Conservation (phyloP, 2,113 vertebrate genomes). For the Gnathochromis pfefferi region DNA sequence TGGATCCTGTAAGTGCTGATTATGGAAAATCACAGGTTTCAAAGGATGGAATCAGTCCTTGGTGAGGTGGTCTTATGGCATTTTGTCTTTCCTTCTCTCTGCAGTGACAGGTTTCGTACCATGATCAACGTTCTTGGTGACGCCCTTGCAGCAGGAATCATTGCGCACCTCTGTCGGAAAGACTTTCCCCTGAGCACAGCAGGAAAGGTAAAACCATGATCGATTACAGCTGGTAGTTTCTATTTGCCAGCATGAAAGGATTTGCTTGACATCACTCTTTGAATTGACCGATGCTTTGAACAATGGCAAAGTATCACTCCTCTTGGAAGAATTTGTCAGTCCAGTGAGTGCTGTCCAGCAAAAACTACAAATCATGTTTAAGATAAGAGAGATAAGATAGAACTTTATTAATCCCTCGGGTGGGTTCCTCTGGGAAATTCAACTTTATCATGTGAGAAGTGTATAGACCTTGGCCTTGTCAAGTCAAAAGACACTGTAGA, state of each 20-base stretch:
- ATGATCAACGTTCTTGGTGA: constrained; percentile 84
- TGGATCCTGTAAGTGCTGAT: constrained; percentile 76
- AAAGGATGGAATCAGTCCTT: not conserved
- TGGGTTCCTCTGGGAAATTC: too few species aligned
- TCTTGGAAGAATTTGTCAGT: not conserved
- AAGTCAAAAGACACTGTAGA: not conserved
- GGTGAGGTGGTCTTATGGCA: not conserved
- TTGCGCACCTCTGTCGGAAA: constrained; percentile 76
- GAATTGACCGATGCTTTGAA: not conserved
- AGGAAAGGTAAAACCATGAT: constrained; percentile 45
- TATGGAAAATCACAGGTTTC: not conserved
- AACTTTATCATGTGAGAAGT: not conserved
- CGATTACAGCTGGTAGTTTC: not conserved
- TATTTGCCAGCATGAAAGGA: not conserved
- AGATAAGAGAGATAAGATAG: too few species aligned
- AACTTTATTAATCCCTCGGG: too few species aligned
- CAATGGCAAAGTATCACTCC: rapidly evolving
- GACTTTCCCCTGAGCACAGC: constrained; percentile 67
- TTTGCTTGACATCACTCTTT: not conserved
- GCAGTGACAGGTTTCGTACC: constrained; percentile 79
- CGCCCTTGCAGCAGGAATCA: constrained; percentile 81
- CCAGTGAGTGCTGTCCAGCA: not conserved
- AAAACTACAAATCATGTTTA: not conserved
- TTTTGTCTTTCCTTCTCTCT: not conserved
- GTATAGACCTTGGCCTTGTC: rapidly evolving